Conservation (phyloP, 2,888 invertebrate genomes). For the Poecilobothrus nobilitatus region DNA sequence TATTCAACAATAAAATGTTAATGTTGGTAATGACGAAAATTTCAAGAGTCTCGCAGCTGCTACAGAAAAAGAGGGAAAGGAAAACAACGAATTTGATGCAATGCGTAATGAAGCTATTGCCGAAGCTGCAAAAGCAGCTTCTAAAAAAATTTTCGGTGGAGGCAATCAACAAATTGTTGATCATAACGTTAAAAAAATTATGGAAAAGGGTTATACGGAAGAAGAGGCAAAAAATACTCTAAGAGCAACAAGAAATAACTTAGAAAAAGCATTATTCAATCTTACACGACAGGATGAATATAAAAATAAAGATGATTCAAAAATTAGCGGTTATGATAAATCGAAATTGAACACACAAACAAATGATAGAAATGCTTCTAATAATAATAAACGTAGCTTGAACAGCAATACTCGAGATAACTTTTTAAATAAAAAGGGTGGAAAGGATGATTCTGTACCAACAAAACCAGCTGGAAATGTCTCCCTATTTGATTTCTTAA, state of each 20-base stretch:
- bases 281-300: constrained; percentile 52
- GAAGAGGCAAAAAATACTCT: constrained; percentile 70
- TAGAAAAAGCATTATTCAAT: constrained; percentile 61
- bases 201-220: constrained; percentile 68
- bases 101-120: constrained; percentile 84
- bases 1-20: constrained; percentile 48
- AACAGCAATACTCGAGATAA: constrained; percentile 29
- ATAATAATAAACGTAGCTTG: constrained; percentile 13
- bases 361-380: constrained; percentile 16
- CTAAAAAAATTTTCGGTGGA: constrained; percentile 56
- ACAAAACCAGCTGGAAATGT: constrained; percentile 72
- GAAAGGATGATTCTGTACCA: constrained; percentile 47
- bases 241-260: constrained; percentile 61
- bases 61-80: constrained; percentile 47
- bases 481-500: constrained; percentile 73
- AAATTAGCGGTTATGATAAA: constrained; percentile 18
- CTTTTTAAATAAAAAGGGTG: constrained; percentile 31
- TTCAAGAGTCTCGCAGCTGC: constrained; percentile 55
- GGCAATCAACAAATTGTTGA: constrained; percentile 60
- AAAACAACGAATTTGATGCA: constrained; percentile 79
- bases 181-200: constrained; percentile 67
- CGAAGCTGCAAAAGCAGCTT: constrained; percentile 64
- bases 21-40: constrained; percentile 49
- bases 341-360: constrained; percentile 16
- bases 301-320: constrained; percentile 29